phyloP scores from a whole-genome alignment of 2,797 vertebrate genomes.

The Halcyon leucocephala region DNA sequence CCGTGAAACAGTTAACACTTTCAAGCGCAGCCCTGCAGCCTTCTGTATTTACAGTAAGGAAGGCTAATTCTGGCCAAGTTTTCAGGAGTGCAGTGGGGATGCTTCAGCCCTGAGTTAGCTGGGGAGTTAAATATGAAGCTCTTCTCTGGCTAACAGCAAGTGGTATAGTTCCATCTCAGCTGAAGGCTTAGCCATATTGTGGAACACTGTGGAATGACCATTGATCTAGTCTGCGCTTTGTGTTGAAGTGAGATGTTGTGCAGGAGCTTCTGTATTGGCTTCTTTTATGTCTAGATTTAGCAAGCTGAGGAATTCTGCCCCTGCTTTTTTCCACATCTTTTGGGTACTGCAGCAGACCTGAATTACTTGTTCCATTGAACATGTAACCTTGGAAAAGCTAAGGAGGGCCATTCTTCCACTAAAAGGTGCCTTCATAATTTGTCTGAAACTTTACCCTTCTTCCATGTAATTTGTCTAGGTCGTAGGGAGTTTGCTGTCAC shows the following conservation, averaged over 20 bases:
- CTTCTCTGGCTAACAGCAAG: not conserved
- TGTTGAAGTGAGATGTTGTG: not conserved
- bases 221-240: not conserved
- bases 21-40: not conserved
- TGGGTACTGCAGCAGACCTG: not conserved
- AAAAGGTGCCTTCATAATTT: not conserved
- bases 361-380: not conserved
- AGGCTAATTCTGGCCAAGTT: not conserved
- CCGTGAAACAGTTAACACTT: not conserved
- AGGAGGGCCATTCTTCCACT: not conserved
- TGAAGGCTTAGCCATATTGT: not conserved
- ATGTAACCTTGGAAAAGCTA: not conserved
- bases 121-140: not conserved
- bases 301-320: not conserved
- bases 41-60: not conserved
- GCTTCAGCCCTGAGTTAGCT: not conserved
- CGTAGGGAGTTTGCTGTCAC: not conserved
- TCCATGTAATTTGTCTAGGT: not conserved
- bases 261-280: not conserved
- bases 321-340: not conserved
- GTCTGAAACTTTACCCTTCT: not conserved
- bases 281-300: not conserved
- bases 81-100: not conserved
- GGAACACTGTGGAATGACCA: not conserved
- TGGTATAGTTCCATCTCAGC: not conserved